Evolutionary conservation across 2,797 vertebrate genomes (phyloP), one percentile per base, ranked within the genome.

Genomic region (Lithobates pipiens): DNA sequence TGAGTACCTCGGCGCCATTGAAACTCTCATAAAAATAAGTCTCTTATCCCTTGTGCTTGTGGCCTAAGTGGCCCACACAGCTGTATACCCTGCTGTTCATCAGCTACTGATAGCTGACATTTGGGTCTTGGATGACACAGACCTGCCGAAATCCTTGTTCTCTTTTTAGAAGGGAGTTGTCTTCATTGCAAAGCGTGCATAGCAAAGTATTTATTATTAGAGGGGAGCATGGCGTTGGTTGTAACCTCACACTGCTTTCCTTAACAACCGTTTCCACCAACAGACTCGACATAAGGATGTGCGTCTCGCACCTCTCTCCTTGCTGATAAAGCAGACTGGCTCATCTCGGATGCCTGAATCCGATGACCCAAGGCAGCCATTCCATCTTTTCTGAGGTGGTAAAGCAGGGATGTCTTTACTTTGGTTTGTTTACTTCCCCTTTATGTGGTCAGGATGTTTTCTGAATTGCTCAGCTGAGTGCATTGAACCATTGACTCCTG

Each of bases 151-250:
- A 90, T 88, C 91, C 81, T 82, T 61, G 1, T 90, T 91, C 93
- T 93, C 91, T 93, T 93, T 94, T 95, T 94, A 95, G 94, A 91
- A 46, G 76, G 90, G 92, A 92, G 90, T 90, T 92, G 92, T 94
- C 93, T 94, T 92, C 91, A 92, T 39, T 90, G 90, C 88, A 78
- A 94, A 89, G 91, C 94, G 93, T 95, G 93, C 91, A 89, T 91
- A 91, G 91, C 88, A 77, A 87, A 91, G 93, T 89, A 95, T 95
- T 95, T 89, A 95, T 95, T 95, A 93, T 95, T 95, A 95, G 95
- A 91, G 93, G 86, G 88, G 85, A 83, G 65, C 93, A 93, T 94
- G 93, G 91, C 90, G 89, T 90, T 77, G 89, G 65, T 90, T 94
- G 94, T 94, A 95, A 95, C 88, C 88, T 90, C 92, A 93, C 92